Base-by-base conservation (phyloP, 2,888 invertebrate species). In the Lasius platythorax region DNA sequence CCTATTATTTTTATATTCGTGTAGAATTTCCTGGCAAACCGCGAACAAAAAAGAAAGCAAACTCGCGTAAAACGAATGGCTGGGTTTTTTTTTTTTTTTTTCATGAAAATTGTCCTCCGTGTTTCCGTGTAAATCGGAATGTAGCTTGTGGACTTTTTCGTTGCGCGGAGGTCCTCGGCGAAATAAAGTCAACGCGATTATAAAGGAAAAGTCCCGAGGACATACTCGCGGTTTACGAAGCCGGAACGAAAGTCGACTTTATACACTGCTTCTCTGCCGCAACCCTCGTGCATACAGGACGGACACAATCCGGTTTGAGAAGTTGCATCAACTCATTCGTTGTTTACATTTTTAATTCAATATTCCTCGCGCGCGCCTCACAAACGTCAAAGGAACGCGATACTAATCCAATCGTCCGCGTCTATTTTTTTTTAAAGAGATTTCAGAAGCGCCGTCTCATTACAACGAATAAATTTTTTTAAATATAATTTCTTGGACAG, bases 221-320 rank as follows among this genome's bases (percentile, higher is more conserved):
- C 73, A 79, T 83, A 70, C 67, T 72, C 74, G 83, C 87, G 84
- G 84, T 86, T 88, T 87, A 89, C 88, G 90, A 70, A 87, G 58
- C 85, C 73, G 86, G 84, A 90, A 90, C 88, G 88, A 83, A 85
- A 87, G 87, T 79, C 85, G 82, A 87, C 87, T 90, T 89, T 90
- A 88, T 88, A 86, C 40, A 40, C 74, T 74, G 74, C 78, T 40
- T 75, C 33, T 72, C 33, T 72, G 67, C 73, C 43, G 53, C 78
- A 72, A 66, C 30, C 50, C 53, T 5, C 4, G 70, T 75, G 50
- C 72, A 63, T 43, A 75, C 67, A 72, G 82, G 53, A 46, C 61
- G 74, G 74, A 61, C 61, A 61, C 79, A 81, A 81, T 81, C 46
- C 74, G 46, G 37, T 81, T 81, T 81, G 74, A 61, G 61, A 73